Evolutionary conservation across 2,113 vertebrate species (phyloP), one percentile per base, ranked within the genome.

Genomic region (Hemibagrus wyckioides): DNA sequence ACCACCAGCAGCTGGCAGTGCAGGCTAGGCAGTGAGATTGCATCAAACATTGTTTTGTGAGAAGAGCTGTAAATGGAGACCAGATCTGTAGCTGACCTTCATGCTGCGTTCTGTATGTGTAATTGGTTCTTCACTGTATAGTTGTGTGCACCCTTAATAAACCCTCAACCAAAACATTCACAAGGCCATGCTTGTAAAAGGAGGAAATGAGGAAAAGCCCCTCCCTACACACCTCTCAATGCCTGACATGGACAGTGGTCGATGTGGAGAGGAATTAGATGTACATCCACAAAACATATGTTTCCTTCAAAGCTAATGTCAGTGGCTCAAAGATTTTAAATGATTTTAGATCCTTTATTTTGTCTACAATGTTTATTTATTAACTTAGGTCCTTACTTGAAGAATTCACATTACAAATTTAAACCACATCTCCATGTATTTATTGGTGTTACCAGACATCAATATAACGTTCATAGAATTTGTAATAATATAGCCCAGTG

Each of bases 31-130:
- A 81, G 54, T 81, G 2, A 2, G 33, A 39, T 28, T 41, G 5
- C 19, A 80, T 57, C 17, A 10, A 3, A 28, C 44, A 33, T 10
- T 30, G 13, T 11, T 79, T 71, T 56, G 8, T 41, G 8, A 88
- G 76, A 36, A 44, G 25, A 84, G 59, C 54, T 80, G 36, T 50
- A 73, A 84, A 21, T 41, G 23, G 28, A n/a, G 82, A 59, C 67
- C 19, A 56, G 23, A 88, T 71, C 36, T 56, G 21, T 57, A 76
- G 23, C 61, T 86, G 85, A 80, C 76, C 61, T 76, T 84, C 65
- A 83, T 85, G 71, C 33, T 23, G 48, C 61, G 61, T 75, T 25
- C 84, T 84, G n/a, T 80, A 75, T 57, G 54, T 89, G 67, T 65
- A 67, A 82, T 28, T 57, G 79, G 33, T 77, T 79, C 80, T 79